These are phyloP conservation scores for Gopherus evgoodei DNA, from an alignment of 2,113 vertebrate species.

Conservation along the genomic window DNA sequence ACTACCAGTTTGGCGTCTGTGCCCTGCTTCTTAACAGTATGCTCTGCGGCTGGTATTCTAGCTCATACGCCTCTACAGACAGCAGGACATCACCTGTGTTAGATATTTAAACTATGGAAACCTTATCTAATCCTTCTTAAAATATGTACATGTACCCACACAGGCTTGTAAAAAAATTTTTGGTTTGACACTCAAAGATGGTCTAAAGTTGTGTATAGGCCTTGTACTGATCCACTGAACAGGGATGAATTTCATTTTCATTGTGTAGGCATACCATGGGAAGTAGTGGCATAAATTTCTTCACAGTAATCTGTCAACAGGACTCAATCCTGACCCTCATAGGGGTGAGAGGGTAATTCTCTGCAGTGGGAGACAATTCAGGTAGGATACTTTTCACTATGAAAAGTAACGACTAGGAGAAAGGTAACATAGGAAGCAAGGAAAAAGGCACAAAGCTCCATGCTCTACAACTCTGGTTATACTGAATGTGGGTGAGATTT, in stretches of 20 bases:
- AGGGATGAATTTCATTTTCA: not conserved
- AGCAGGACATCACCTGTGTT: not conserved
- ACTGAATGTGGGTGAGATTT: not conserved
- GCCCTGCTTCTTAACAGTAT: too few relatives aligned
- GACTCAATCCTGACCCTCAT: not conserved
- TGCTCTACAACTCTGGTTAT: not conserved
- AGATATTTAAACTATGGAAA: not conserved
- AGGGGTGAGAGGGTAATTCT: not conserved
- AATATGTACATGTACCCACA: not conserved
- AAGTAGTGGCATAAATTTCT: not conserved
- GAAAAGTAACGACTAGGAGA: not conserved
- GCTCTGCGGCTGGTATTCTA: too few relatives aligned
- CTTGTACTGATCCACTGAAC: too few relatives aligned
- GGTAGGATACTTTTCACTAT: not conserved
- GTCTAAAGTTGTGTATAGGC: not conserved
- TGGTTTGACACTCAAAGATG: not conserved
- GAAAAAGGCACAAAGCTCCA: not conserved
- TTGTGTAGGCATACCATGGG: not conserved
- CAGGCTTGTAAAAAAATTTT: not conserved
- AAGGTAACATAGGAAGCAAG: not conserved
- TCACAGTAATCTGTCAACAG: not conserved
- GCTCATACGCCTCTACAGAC: too few relatives aligned
- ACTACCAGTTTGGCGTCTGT: too few relatives aligned
- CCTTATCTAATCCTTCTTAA: not conserved
- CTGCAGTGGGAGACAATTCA: not conserved